Percentiles rank a stretch among this genome's conserved stretches.
Conservation (phyloP, 2,888 invertebrate genomes). For the Chrysolina oricalcia region DNA sequence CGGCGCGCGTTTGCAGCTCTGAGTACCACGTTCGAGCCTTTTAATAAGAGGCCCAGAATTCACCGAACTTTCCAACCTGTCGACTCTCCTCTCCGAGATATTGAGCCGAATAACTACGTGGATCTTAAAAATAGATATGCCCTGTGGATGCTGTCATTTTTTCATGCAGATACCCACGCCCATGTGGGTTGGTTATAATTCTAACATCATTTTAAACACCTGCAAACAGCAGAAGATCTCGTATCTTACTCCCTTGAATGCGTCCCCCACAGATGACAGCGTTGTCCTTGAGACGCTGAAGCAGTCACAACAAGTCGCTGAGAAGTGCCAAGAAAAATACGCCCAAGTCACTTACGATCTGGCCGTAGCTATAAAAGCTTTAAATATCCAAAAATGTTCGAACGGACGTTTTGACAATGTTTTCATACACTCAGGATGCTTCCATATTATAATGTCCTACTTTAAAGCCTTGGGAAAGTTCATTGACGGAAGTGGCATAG, state of each 20-base stretch:
- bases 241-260: slow-evolving; percentile 62
- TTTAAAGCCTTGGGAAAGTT: slow-evolving; percentile 60
- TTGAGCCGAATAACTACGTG: slow-evolving; percentile 5
- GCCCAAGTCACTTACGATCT: slow-evolving; percentile 63
- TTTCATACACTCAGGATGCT: slow-evolving; percentile 45
- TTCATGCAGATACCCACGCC: slow-evolving; percentile 16
- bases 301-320: slow-evolving; percentile 53
- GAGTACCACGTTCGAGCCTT: slow-evolving; percentile 22
- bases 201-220: slow-evolving; percentile 39
- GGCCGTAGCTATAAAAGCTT: slow-evolving; percentile 58
- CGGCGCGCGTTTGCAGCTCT: slow-evolving; percentile 24
- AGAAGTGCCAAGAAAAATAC: slow-evolving; percentile 53
- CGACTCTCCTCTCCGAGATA: slow-evolving; percentile 18
- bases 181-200: slow-evolving; percentile 32
- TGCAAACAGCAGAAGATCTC: slow-evolving; percentile 55
- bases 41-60: slow-evolving; percentile 25
- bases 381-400: slow-evolving; percentile 51
- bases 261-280: slow-evolving; percentile 59
- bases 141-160: slow-evolving; percentile 7
- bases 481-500: slow-evolving; percentile 58
- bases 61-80: slow-evolving; percentile 21
- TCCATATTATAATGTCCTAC: slow-evolving; percentile 53
- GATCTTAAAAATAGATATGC: slow-evolving; percentile 15
- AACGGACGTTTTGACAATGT: slow-evolving; percentile 35
- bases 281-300: slow-evolving; percentile 59